phyloP scores from a whole-genome alignment of 2,888 invertebrate species.

The Gandaritis pyraliata region DNA sequence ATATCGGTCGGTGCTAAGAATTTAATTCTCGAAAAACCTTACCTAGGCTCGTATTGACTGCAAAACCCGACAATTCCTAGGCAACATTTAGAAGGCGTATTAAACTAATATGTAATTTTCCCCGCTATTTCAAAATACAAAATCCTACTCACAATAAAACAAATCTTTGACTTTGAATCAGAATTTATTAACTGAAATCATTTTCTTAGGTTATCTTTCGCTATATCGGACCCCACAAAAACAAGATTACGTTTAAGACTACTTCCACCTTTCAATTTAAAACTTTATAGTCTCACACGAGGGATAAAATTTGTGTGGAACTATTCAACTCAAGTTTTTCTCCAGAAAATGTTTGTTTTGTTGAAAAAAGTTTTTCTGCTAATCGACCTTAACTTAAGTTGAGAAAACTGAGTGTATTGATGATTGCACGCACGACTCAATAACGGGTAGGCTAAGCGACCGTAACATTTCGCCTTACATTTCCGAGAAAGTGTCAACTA shows the following conservation, averaged over 20 bases:
- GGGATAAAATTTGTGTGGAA: not conserved
- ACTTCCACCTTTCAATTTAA: conserved; percentile 25
- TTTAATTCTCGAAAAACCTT: conserved; percentile 2
- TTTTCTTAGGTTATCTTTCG: conserved; percentile 27
- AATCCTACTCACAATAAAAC: conserved; percentile 23
- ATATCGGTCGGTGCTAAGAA: conserved; percentile 21
- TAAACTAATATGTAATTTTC: not conserved
- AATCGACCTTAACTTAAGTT: too few relatives aligned
- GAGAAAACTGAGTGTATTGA: too few relatives aligned
- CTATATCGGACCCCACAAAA: conserved; percentile 29
- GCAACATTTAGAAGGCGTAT: conserved; percentile 8
- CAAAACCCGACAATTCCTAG: conserved; percentile 19
- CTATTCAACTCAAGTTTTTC: not conserved
- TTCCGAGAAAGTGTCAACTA: too few relatives aligned
- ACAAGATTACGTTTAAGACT: conserved; percentile 23
- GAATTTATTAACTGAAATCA: conserved; percentile 30
- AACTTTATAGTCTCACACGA: not conserved
- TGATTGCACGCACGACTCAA: too few relatives aligned
- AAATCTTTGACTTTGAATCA: conserved; percentile 25
- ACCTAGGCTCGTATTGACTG: not conserved
- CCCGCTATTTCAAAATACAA: not conserved
- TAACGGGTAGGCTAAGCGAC: too few relatives aligned
- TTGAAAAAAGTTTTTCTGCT: too few relatives aligned
- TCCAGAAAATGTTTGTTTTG: not conserved
- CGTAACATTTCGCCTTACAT: too few relatives aligned